These are phyloP conservation scores for Julus scanicus DNA, from an alignment of 2,888 invertebrate genomes.

Conservation along the genomic window DNA sequence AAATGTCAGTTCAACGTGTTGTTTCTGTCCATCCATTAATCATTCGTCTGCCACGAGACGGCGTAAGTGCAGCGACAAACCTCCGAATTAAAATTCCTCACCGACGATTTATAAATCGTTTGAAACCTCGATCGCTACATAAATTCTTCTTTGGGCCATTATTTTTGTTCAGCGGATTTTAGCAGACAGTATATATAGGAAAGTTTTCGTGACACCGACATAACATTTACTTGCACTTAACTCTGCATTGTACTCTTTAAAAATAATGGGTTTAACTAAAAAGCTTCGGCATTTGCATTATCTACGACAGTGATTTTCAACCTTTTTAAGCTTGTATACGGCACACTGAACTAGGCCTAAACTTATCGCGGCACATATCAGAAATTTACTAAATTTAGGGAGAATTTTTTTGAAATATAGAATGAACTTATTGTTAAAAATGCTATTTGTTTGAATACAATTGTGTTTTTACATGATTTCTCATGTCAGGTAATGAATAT, in stretches of 20 bases:
- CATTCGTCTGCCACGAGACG: slow-evolving; percentile 31
- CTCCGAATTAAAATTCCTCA: slow-evolving; percentile 37
- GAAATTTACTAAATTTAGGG: too few species aligned
- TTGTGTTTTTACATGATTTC: too few species aligned
- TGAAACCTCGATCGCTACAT: neutral
- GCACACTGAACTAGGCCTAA: too few species aligned
- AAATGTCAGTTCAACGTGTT: slow-evolving; percentile 37
- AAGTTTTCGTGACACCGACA: neutral
- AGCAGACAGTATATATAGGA: neutral
- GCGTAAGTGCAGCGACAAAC: slow-evolving; percentile 43
- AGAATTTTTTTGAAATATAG: too few species aligned
- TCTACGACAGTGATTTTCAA: too few species aligned
- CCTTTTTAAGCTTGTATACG: too few species aligned
- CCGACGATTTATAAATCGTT: slow-evolving; percentile 41
- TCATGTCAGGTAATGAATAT: too few species aligned
- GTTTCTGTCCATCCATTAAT: slow-evolving; percentile 18
- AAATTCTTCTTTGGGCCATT: slow-evolving; percentile 34
- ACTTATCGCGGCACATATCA: too few species aligned
- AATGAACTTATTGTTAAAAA: too few species aligned
- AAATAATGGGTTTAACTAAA: neutral
- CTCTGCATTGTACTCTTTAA: neutral
- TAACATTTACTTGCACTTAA: neutral
- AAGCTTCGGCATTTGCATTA: too few species aligned
- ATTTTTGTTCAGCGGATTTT: slow-evolving; percentile 7
- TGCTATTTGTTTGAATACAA: too few species aligned